Base-by-base conservation (phyloP, 1,140 invertebrate species). In the Bactericera cockerelli region DNA sequence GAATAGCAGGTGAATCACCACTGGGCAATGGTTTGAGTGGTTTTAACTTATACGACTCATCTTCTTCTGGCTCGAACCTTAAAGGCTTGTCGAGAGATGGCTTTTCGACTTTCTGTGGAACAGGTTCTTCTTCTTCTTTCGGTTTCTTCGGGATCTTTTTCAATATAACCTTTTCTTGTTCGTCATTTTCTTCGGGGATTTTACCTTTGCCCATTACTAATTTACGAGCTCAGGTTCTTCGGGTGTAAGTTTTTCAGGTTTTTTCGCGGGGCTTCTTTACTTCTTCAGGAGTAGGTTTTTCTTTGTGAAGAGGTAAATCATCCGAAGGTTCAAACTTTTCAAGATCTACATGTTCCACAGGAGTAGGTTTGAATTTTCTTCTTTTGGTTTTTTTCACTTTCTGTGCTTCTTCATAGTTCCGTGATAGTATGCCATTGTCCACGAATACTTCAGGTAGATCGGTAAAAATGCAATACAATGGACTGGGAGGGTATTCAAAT, bases 351-450 rank as follows among this genome's bases (percentile, higher is more conserved):
- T 76, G 0, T 65, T 61, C 57, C 0, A 56, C 16, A 1, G 60
- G 57, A 56, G 62, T 31, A 1, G 55, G 57, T 26, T 54, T 54
- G 28, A 61, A 61, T 39, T 69, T 71, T 26, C 72, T 74, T 1
- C 65, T 62, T 67, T 81, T 84, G 56, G 74, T 79, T 69, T 79
- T 82, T 2, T 76, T 61, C 16, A 81, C 62, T 70, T 80, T 77
- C 38, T 77, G 65, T 1, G 82, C 81, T 72, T 85, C 83, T 69
- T 80, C 76, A 0, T 81, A 71, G 70, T 83, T 86, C 70, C 83
- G 73, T 1, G 81, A 84, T 19, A 86, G 63, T 60, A 81, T 76
- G 25, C 83, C 83, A 66, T 75, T 73, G 70, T 84, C 75, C 16
- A 74, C 72, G 65, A 33, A 61, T 11, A 63, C 10, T 16, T 57